Evolutionary conservation across 2,797 vertebrate genomes (phyloP).

Genomic region (Sebastolobus alascanus): DNA sequence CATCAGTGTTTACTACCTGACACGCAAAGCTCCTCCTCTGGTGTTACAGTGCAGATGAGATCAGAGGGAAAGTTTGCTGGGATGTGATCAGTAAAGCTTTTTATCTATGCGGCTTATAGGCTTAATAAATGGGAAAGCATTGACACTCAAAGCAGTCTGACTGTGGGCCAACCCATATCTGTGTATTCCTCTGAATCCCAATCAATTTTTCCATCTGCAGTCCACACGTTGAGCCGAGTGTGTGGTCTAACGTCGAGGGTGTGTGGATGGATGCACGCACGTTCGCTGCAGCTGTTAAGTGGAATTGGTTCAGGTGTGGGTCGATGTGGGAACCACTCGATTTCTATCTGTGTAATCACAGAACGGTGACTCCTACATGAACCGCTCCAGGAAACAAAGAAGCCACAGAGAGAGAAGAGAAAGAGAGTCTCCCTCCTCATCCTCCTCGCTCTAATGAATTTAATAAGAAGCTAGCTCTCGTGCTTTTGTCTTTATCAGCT

Average conservation of each 20-base stretch:
- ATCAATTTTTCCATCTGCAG: conserved; percentile 8
- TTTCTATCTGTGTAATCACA: conserved; percentile 74
- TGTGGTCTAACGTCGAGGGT: conserved; percentile 9
- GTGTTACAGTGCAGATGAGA: conserved; percentile 15
- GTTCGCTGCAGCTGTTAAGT: conserved; percentile 34
- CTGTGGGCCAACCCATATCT: conserved; percentile 1
- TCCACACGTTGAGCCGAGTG: conserved; percentile 19
- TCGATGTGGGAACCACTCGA: conserved; percentile 63
- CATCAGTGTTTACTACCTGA: conserved; percentile 59
- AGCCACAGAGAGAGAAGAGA: conserved; percentile 59
- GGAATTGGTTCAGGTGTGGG: conserved; percentile 63
- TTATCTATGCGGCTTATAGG: background rate
- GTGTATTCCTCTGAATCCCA: conserved; percentile 17
- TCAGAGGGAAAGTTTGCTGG: conserved; percentile 30
- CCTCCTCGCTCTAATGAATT: conserved; percentile 65
- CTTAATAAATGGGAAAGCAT: background rate
- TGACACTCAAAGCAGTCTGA: conserved; percentile 8
- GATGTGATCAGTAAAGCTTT: conserved; percentile 8
- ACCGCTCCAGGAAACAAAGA: conserved; percentile 76
- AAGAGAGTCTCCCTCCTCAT: conserved; percentile 40
- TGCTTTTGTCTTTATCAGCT: conserved; percentile 66
- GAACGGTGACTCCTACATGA: conserved; percentile 71
- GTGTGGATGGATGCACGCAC: conserved; percentile 22
- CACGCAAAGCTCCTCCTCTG: conserved; percentile 14
- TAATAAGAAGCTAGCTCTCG: conserved; percentile 65